Conservation (phyloP, 2,797 vertebrate species). For the Thalassophryne amazonica region DNA sequence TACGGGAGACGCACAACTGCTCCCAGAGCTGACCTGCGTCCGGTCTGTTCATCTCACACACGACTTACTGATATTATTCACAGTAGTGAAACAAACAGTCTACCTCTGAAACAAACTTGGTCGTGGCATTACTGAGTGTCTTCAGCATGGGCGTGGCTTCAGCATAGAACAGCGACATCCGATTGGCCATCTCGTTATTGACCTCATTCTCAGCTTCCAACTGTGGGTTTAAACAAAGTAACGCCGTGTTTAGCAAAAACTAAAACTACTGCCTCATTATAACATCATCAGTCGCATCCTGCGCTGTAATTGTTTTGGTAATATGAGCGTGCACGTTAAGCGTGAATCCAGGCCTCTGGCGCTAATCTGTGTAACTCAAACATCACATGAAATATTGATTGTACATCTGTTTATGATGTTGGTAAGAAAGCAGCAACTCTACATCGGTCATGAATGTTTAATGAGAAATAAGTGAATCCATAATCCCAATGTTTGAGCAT, state of each 20-base stretch:
- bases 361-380: not conserved
- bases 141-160: constrained; percentile 93
- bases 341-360: not conserved
- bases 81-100: constrained; percentile 6
- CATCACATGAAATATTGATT: constrained; percentile 14
- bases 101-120: constrained; percentile 92
- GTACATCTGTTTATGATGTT: not conserved
- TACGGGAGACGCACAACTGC: no score
- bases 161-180: constrained; percentile 92
- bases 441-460: constrained; percentile 13
- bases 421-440: constrained; percentile 1
- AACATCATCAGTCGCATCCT: not conserved
- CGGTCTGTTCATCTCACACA: not conserved
- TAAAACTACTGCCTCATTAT: no score
- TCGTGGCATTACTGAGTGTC: constrained; percentile 90
- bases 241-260: no score
- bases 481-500: constrained; percentile 1
- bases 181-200: constrained; percentile 93
- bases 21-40: not conserved
- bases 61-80: not conserved
- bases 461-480: constrained; percentile 6
- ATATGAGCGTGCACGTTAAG: not conserved
- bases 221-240: constrained; percentile 53
- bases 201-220: constrained; percentile 89
- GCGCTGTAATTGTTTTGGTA: not conserved